Percentiles rank a stretch among this genome's conserved stretches.
These are phyloP conservation scores for Motacilla tschutschensis DNA, from an alignment of 2,113 vertebrate species.

Conservation along the genomic window DNA sequence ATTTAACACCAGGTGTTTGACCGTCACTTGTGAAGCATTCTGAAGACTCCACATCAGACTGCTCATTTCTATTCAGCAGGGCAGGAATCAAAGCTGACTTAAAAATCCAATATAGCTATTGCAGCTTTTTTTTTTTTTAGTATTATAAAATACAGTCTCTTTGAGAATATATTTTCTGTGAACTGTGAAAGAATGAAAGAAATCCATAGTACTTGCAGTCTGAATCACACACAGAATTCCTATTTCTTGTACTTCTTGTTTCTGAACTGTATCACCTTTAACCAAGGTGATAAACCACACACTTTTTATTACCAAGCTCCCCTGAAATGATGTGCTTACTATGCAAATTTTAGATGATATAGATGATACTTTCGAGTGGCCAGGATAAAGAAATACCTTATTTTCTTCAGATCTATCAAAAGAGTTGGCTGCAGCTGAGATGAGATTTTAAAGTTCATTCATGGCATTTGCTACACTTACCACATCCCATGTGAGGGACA, in stretches of 20 bases:
- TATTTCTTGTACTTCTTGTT: conserved; percentile 9
- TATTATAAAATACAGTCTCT: conserved; percentile 16
- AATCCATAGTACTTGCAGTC: not conserved
- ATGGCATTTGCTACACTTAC: not conserved
- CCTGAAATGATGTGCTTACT: not conserved
- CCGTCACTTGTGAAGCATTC: not conserved
- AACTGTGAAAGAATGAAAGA: conserved; percentile 40
- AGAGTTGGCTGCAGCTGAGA: not conserved
- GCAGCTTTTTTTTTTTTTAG: not conserved
- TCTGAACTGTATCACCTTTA: conserved; percentile 25
- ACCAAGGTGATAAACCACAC: conserved; percentile 21
- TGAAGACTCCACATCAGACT: not conserved
- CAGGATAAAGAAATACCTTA: not conserved
- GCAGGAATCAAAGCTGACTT: conserved; percentile 44
- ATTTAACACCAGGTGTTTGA: not conserved
- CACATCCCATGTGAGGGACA: not conserved
- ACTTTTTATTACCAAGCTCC: not conserved
- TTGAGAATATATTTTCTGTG: conserved; percentile 34
- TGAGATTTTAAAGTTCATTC: not conserved
- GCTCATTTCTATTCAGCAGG: not conserved
- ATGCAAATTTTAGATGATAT: not conserved
- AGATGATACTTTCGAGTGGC: not conserved
- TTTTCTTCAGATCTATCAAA: not conserved
- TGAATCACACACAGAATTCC: not conserved
- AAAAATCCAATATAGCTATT: conserved; percentile 23